Evolutionary conservation across 2,797 vertebrate genomes (phyloP).

Genomic region (Sebastes hubbsi): DNA sequence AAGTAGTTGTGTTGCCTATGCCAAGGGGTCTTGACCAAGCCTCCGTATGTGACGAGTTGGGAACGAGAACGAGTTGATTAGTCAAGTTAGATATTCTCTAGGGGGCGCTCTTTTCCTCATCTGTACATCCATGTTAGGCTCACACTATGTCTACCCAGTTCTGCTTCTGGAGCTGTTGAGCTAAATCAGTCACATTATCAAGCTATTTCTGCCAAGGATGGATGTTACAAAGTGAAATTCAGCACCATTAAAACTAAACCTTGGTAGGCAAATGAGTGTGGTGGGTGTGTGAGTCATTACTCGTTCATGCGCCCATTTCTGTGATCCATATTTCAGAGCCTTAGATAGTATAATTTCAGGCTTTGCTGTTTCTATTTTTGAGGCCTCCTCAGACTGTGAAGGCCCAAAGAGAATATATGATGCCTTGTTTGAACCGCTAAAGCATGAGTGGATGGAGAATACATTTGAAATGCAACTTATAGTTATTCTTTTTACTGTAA

Average conservation of each 20-base stretch:
- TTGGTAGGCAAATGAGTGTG: slow-evolving; percentile 31
- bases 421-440: slow-evolving; percentile 15
- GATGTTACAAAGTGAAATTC: slow-evolving; percentile 13
- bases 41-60: background rate
- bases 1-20: background rate
- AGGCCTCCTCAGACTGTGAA: slow-evolving; percentile 41
- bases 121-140: background rate
- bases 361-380: slow-evolving; percentile 59
- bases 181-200: slow-evolving; percentile 1
- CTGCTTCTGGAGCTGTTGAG: background rate
- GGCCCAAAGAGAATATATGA: slow-evolving; percentile 31
- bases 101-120: background rate
- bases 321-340: slow-evolving; percentile 60
- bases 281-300: slow-evolving; percentile 42
- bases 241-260: slow-evolving; percentile 24
- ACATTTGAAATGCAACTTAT: background rate
- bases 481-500: background rate
- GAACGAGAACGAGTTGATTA: background rate
- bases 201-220: background rate
- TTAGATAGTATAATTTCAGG: slow-evolving; percentile 68
- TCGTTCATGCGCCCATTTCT: slow-evolving; percentile 55
- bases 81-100: background rate
- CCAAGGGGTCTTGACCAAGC: background rate
- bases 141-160: background rate
- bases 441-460: slow-evolving; percentile 3